Evolutionary conservation across 2,888 invertebrate genomes (phyloP), one percentile per base, ranked within the genome.

Genomic region (Gisinianus flammeolus): DNA sequence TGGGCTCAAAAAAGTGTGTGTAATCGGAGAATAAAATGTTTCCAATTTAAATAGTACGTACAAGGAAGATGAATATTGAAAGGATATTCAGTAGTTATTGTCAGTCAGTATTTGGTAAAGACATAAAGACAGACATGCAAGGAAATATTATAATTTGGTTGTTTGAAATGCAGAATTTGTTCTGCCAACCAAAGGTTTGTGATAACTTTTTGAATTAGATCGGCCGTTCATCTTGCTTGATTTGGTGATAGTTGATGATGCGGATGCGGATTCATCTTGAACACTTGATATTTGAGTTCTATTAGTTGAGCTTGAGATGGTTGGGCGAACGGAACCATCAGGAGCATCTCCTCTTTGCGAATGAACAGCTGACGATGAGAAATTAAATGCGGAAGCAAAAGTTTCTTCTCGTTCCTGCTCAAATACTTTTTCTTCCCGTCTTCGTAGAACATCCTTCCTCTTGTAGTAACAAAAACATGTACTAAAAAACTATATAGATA

Each of bases 401-500:
- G n/a, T 22, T 67, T 67, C 33, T 0, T 73, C 73, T 33, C 62
- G 16, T 31, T 73, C 73, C 3, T 35, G 16, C 24, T 76, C 76
- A 35, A 56, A 76, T 3, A 56, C 30, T 69, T 70, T 70, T 33
- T 76, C 76, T 26, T 24, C 56, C n/a, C 70, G 22, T 16, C 68
- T 28, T 26, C 70, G 31, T 5, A 70, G 10, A n/a, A 70, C 58
- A 58, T 76, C 69, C 62, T 58, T 28, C 31, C 76, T 12, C 26
- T 76, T 76, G 70, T 76, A 70, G 70, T 76, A 76, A 35, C 69
- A 70, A 26, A 70, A 76, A 30, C 76, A 76, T 3, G 58, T 22
- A 58, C 70, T 76, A n/a, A 76, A 76, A 44, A 76, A 76, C 76
- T 76, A 24, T 24, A 62, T 3, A 62, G 3, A 62, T 62, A 24